Evolutionary conservation across 2,113 vertebrate species (phyloP), one percentile per base, ranked within the genome.

Genomic region (Oostethus manadensis): DNA sequence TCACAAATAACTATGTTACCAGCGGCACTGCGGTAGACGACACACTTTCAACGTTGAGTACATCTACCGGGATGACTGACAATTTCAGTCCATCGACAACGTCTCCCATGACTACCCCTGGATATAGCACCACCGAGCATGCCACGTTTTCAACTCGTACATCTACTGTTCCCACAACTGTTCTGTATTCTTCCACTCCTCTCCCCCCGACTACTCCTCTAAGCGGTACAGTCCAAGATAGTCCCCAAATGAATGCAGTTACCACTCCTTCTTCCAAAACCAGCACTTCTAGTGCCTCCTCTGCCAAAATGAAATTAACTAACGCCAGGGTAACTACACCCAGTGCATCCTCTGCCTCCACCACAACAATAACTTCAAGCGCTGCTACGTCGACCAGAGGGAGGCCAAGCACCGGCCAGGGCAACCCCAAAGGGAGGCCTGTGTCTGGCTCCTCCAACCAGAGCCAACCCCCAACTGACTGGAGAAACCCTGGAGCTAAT

Each of bases 401-500:
- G 50, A 78, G 46, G 54, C 61, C 62, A 16, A 66, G 22, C 1
- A 0, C 42, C 42, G 61, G 53, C 11, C 69, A 64, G 0, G 66
- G 70, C 47, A 68, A 71, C 21, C 76, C 57, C 51, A 82, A 56
- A 50, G 68, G 54, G 43, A 80, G 73, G 29, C 78, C 68, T 51
- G 80, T 55, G 64, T 57, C 81, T 73, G 65, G 70, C 33, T 33
- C 62, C 2, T 58, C 74, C 33, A 74, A 64, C 26, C 71, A 75
- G 22, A 82, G 64, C 59, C 74, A 29, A 58, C 58, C 82, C 22
- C 63, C 58, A 4, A 62, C 63, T 56, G 66, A 84, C 63, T 84
- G 92, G 80, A 89, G 63, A 62, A 66, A 80, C 16, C 77, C 87
- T 44, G 84, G 76, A 29, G 88, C 60, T 64, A 94, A 94, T 48